These are phyloP conservation scores for Pluvialis apricaria DNA, from an alignment of 2,113 vertebrate species.

Conservation along the genomic window DNA sequence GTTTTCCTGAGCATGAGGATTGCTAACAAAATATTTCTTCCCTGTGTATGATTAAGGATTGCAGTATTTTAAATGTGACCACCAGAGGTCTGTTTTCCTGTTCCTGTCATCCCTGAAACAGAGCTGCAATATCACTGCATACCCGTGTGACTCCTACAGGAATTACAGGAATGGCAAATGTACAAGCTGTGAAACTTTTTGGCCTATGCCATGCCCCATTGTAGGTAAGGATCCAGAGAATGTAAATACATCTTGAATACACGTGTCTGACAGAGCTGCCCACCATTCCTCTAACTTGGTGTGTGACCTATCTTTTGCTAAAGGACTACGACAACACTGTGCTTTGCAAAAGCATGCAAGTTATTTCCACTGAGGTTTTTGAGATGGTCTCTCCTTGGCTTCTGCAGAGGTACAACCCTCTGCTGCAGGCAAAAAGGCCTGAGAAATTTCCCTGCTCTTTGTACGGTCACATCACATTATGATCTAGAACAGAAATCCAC, in stretches of 20 bases:
- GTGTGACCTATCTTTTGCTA: neutral
- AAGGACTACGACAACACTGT: fast-evolving
- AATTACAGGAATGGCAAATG: slow-evolving; percentile 84
- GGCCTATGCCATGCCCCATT: slow-evolving; percentile 80
- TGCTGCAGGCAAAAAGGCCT: neutral
- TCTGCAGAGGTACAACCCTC: neutral
- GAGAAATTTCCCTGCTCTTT: neutral
- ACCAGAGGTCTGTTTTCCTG: slow-evolving; percentile 90
- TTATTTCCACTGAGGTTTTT: neutral
- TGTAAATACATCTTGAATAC: neutral
- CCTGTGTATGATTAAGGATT: slow-evolving; percentile 74
- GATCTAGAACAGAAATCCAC: neutral
- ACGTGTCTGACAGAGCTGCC: neutral
- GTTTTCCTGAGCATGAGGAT: neutral
- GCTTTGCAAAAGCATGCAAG: neutral
- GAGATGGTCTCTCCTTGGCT: neutral
- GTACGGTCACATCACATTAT: fast-evolving
- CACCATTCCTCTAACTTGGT: fast-evolving
- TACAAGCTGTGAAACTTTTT: slow-evolving; percentile 75
- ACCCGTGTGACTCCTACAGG: slow-evolving; percentile 84
- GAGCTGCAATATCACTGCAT: slow-evolving; percentile 79
- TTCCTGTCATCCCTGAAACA: slow-evolving; percentile 83
- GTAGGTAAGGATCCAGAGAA: slow-evolving; percentile 75
- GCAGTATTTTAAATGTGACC: slow-evolving; percentile 92
- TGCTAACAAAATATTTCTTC: neutral